These are phyloP conservation scores for Mirounga angustirostris DNA, from an alignment of 2,113 vertebrate genomes.

Conservation along the genomic window DNA sequence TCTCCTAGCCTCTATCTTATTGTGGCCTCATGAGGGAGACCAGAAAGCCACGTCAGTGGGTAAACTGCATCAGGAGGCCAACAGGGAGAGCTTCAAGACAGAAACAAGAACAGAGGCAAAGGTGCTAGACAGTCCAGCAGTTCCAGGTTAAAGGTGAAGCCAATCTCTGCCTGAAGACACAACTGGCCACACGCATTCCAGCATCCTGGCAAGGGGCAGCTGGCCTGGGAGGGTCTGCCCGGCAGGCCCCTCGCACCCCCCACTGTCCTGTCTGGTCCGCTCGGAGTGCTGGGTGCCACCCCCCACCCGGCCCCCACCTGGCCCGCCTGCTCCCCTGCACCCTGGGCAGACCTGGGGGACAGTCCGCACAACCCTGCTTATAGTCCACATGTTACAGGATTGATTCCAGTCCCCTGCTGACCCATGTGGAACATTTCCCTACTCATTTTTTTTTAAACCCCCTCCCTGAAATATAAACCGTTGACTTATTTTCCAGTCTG, in stretches of 20 bases:
- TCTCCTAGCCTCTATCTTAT: background rate
- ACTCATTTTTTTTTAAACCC: background rate
- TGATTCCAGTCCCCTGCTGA: too few species aligned
- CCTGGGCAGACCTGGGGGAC: background rate
- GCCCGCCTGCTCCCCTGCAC: background rate
- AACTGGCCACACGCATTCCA: accelerated
- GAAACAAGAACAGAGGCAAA: background rate
- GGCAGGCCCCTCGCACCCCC: accelerated
- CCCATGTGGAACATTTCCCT: background rate
- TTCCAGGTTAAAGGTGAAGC: background rate
- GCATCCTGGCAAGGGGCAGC: background rate
- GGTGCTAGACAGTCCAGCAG: background rate
- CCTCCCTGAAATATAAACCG: background rate
- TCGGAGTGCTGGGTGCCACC: background rate
- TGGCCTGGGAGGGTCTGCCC: background rate
- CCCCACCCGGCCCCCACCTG: background rate
- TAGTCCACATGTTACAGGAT: background rate
- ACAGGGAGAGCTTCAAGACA: background rate
- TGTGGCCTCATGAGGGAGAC: background rate
- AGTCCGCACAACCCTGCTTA: accelerated
- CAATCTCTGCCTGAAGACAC: background rate
- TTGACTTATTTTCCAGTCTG: constrained; percentile 29
- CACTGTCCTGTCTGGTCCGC: background rate
- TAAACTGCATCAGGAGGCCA: background rate
- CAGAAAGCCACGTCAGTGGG: background rate